These are phyloP conservation scores for Tauraco hartlaubi DNA, from an alignment of 2,797 vertebrate species.

Conservation along the genomic window DNA sequence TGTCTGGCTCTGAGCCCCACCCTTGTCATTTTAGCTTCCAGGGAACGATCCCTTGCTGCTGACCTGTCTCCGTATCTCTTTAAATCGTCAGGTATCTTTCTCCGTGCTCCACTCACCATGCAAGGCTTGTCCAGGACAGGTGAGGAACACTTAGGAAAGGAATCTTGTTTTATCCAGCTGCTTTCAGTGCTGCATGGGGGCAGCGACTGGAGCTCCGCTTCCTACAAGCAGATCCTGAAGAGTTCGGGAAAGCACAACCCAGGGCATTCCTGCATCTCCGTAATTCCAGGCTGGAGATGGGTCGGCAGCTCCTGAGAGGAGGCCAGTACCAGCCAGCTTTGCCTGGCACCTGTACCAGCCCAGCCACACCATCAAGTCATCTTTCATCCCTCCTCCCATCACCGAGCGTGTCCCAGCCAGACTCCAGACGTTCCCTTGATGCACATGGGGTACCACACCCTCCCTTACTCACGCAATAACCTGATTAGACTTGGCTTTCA, in stretches of 20 bases:
- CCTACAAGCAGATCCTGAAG: no score
- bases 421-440: not conserved
- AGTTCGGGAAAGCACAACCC: rapidly evolving
- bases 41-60: not conserved
- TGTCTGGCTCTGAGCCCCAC: not conserved
- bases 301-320: not conserved
- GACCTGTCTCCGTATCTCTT: not conserved
- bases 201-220: not conserved
- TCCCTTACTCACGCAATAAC: not conserved
- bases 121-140: not conserved
- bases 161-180: not conserved
- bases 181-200: not conserved
- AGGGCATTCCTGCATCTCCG: not conserved
- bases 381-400: not conserved
- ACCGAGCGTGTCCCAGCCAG: not conserved
- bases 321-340: not conserved
- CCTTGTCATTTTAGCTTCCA: not conserved
- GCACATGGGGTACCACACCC: not conserved
- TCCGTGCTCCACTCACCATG: not conserved
- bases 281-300: not conserved
- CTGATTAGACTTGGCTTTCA: not conserved
- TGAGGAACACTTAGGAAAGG: not conserved
- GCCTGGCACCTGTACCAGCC: not conserved
- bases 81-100: not conserved
- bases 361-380: not conserved